Base-by-base conservation (phyloP, 2,113 vertebrate genomes). In the Embiotoca jacksoni region DNA sequence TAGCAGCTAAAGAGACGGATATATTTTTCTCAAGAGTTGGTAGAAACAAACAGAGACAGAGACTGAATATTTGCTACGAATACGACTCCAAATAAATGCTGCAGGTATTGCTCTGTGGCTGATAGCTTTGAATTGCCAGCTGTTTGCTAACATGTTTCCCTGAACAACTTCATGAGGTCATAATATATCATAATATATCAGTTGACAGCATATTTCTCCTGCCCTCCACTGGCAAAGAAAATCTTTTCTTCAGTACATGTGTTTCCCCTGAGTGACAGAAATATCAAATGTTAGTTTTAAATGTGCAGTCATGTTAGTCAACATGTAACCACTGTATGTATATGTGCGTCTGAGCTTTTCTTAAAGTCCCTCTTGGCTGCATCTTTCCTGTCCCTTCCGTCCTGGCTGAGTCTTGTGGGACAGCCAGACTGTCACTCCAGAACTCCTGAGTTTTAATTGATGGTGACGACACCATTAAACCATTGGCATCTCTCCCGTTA, bases 401-500 rank as follows among this genome's bases (percentile, higher is more conserved):
- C 44, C 44, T 13, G 49, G n/a, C 32, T 53, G 23, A 65, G 69
- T 72, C 57, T 60, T 15, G 13, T 44, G 55, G 56, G 47, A 44
- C 61, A 39, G 52, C 46, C 63, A 65, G 33, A 58, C 30, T 66
- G 55, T 46, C 31, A 23, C 23, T 23, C 62, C 56, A 53, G 67
- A 9, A 33, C 35, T 82, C 57, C 37, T 83, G 41, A 71, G 46
- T 54, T 88, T 68, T 84, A 85, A 84, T 68, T 86, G 64, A 82
- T 66, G 65, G 62, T 85, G 85, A 88, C 66, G n/a, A 75, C 62
- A 72, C 59, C 44, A 58, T 66, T 81, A 33, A 78, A 82, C 70
- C 82, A 57, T 10, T 75, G 68, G 82, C 80, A 75, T 80, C 64
- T 39, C 6, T 60, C 59, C 62, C 47, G 46, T 77, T 57, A 64